Base-by-base conservation (phyloP, 2,113 vertebrate genomes). In the Bubo bubo region DNA sequence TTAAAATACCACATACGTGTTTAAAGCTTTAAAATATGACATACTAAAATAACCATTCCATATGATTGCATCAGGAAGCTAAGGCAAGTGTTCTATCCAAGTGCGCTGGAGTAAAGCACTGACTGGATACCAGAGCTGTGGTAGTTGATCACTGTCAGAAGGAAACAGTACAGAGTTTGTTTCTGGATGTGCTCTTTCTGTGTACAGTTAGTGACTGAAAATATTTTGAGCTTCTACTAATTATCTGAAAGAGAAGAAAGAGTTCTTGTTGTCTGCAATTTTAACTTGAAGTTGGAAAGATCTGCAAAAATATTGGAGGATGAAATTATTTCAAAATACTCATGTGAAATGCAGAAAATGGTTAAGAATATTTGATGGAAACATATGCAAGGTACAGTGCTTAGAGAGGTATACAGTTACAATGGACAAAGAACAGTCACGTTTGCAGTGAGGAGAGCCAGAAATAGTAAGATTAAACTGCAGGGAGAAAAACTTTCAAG, bases 361-460 rank as follows among this genome's bases (percentile, higher is more conserved):
- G 8, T 74, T 73, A 34, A 83, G 17, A 91, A 11, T 77, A 45
- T 45, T 68, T 63, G 19, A 58, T 62, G 41, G 37, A 71, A 88
- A 20, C 55, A 67, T 8, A 5, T 58, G 12, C 10, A 35, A 79
- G 22, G 39, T 67, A 34, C 27, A 4, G 2, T 68, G 30, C 26
- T 77, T 70, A 28, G 20, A 86, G 52, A 37, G 10, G 0, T 56
- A 6, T n/a, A 27, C 28, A 8, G 26, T 21, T 66, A 41, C 16
- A 56, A 68, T 0, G 1, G 39, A 35, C 55, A 45, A 74, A 34
- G 8, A 13, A 23, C 6, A 18, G 9, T 58, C 11, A 6, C 2
- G 5, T 74, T 74, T 70, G 28, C 71, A 41, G 22, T 47, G 14
- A n/a, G 35, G 37, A 55, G 20, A 35, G 43, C 11, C 71, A 63